Base-by-base conservation (phyloP, 2,888 invertebrate genomes). In the Cylloceria caligata region DNA sequence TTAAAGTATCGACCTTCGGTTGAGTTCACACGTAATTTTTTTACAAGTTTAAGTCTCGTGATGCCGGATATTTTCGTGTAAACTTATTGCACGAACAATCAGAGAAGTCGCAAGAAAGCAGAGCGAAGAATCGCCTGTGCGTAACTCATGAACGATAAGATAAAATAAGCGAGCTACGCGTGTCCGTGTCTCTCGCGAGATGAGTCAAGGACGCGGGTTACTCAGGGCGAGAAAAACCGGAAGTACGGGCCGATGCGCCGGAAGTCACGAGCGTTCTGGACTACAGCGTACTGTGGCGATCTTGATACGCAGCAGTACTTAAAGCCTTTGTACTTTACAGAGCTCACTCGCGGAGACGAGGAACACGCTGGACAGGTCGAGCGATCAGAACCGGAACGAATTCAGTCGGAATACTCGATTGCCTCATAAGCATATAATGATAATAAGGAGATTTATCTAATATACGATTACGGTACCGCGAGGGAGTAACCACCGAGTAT, bases 231-330 rank as follows among this genome's bases (percentile, higher is more conserved):
- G 90, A 88, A 88, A 88, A 89, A 89, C 89, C 91, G 91, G 91
- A 91, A 91, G 86, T 82, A 91, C 89, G 91, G 90, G 84, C 88
- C 87, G 87, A 75, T 86, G 90, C 87, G 86, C 87, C 89, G 90
- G 90, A 90, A 90, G 89, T 91, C 90, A 88, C 89, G 87, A 88
- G 87, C 87, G 85, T 83, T 82, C 81, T 69, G 77, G 81, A 64
- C 74, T 75, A 36, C 57, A 19, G 69, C 36, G 57, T 42, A 71
- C 62, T 16, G 42, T 36, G 30, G 34, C 60, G 68, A 73, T 77
- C 80, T 71, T 72, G 71, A 71, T 71, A 49, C 55, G 62, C 60
- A 9, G 19, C 30, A 73, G 79, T 49, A 71, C 52, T 52, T 24
- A 11, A 52, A 21, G 52, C 24, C 52, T 57, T 13, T 27, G 52